Percentiles rank a stretch among this genome's conserved stretches.
phyloP scores from a whole-genome alignment of 2,888 invertebrate genomes.

The Opisthograptis luteolata region DNA sequence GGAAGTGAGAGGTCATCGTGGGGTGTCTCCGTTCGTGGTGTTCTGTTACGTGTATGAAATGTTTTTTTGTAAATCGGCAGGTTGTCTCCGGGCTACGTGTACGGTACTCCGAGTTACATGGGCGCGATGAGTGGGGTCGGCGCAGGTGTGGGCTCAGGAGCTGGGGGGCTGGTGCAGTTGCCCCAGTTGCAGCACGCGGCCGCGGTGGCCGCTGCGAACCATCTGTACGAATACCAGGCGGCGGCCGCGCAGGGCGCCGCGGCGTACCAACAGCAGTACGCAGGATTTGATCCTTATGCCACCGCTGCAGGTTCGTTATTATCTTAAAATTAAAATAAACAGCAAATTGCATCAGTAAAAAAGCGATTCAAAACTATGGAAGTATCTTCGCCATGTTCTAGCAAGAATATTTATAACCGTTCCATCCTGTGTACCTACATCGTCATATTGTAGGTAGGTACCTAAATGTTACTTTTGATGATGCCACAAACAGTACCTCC shows the following conservation, averaged over 20 bases:
- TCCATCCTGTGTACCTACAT: too few relatives aligned
- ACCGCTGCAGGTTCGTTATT: slow-evolving; percentile 88
- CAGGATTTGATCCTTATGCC: slow-evolving; percentile 90
- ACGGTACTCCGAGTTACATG: slow-evolving; percentile 90
- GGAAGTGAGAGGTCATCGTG: slow-evolving; percentile 29
- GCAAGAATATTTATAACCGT: too few relatives aligned
- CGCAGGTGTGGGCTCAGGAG: slow-evolving; percentile 82
- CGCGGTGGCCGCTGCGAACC: slow-evolving; percentile 91
- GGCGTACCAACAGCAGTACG: slow-evolving; percentile 89
- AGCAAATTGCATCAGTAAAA: too few relatives aligned
- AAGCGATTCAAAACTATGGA: too few relatives aligned
- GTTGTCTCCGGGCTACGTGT: slow-evolving; percentile 87
- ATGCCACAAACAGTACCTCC: too few relatives aligned
- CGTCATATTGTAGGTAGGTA: too few relatives aligned
- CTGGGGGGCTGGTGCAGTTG: slow-evolving; percentile 88
- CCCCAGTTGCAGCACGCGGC: slow-evolving; percentile 90
- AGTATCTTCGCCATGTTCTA: too few relatives aligned
- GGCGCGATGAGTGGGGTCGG: slow-evolving; percentile 87
- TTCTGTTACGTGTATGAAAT: slow-evolving; percentile 35
- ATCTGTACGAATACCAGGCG: slow-evolving; percentile 92
- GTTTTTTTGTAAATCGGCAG: slow-evolving; percentile 52
- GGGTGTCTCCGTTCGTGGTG: slow-evolving; percentile 15
- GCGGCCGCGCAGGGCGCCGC: slow-evolving; percentile 89
- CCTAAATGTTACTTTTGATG: too few relatives aligned
- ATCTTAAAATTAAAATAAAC: too few relatives aligned